These are phyloP conservation scores for Lacerta bilineata DNA, from an alignment of 2,797 vertebrate genomes.

Conservation along the genomic window DNA sequence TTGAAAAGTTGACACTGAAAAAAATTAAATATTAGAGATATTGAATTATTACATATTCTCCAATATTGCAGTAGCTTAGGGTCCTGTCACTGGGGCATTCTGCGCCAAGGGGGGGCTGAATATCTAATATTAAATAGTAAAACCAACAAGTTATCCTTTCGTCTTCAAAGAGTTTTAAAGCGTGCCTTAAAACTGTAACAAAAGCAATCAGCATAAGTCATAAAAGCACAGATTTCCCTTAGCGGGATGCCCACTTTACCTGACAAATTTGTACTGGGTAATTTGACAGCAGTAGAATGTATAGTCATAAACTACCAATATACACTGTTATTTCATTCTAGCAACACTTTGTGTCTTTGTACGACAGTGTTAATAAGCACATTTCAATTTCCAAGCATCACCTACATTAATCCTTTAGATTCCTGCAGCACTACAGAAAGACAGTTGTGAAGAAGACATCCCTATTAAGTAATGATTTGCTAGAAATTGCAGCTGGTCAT, in stretches of 20 bases:
- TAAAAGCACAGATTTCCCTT: slow-evolving; percentile 64
- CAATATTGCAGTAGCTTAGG: background rate
- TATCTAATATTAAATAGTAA: slow-evolving; percentile 8
- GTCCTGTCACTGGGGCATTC: background rate
- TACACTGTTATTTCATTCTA: slow-evolving; percentile 65
- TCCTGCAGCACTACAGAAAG: slow-evolving; percentile 66
- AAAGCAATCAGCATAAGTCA: slow-evolving; percentile 51
- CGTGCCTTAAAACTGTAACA: slow-evolving; percentile 43
- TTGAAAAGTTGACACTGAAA: slow-evolving; percentile 6
- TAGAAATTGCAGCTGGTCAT: slow-evolving; percentile 50
- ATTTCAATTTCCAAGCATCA: slow-evolving; percentile 70
- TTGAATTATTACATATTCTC: slow-evolving; percentile 33
- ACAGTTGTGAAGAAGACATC: slow-evolving; percentile 63
- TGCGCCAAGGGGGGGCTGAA: background rate
- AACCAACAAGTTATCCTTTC: slow-evolving; percentile 33
- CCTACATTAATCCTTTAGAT: slow-evolving; percentile 59
- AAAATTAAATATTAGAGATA: slow-evolving; percentile 13
- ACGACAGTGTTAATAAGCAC: slow-evolving; percentile 69
- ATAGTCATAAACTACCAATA: slow-evolving; percentile 51
- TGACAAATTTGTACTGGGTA: slow-evolving; percentile 64
- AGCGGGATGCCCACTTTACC: slow-evolving; percentile 67
- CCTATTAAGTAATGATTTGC: slow-evolving; percentile 60
- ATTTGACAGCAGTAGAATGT: slow-evolving; percentile 67
- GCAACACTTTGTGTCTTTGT: slow-evolving; percentile 59
- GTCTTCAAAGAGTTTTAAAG: slow-evolving; percentile 56